These are phyloP conservation scores for Isotomurus palustris DNA, from an alignment of 2,888 invertebrate species.

Conservation along the genomic window DNA sequence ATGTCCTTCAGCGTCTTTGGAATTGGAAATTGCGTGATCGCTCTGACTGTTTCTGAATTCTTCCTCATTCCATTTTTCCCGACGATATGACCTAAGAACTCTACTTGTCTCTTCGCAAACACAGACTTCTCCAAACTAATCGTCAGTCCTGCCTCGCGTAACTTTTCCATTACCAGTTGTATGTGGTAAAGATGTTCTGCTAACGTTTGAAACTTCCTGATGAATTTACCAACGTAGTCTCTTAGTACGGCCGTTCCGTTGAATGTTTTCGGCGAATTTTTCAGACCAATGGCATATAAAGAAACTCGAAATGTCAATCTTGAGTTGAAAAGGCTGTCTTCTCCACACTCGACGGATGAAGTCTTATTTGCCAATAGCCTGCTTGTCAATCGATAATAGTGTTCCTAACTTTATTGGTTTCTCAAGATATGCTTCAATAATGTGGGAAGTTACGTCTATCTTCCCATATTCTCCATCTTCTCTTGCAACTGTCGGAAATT, in stretches of 20 bases:
- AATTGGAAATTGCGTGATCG: conserved; percentile 35
- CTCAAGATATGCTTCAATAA: conserved; percentile 12
- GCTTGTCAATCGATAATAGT: conserved; percentile 19
- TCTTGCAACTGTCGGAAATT: conserved; percentile 13
- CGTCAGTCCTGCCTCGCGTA: conserved; percentile 35
- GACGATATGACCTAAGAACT: conserved; percentile 36
- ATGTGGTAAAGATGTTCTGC: conserved; percentile 32
- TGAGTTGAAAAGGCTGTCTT: conserved; percentile 17
- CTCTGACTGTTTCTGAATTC: conserved; percentile 34
- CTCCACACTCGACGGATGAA: conserved; percentile 15
- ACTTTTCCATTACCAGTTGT: conserved; percentile 28
- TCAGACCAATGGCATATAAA: conserved; percentile 25
- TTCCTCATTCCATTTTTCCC: conserved; percentile 30
- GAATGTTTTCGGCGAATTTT: conserved; percentile 22
- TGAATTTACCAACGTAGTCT: conserved; percentile 12
- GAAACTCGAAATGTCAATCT: conserved; percentile 12
- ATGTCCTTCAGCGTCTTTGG: conserved; percentile 29
- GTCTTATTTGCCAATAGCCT: conserved; percentile 24
- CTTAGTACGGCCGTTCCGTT: conserved; percentile 17
- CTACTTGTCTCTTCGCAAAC: conserved; percentile 23
- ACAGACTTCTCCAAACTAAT: conserved; percentile 36
- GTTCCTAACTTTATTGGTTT: conserved; percentile 4
- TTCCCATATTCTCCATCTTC: conserved; percentile 10
- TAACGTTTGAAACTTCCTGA: conserved; percentile 7
- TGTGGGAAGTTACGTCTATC: conserved; percentile 18